These are phyloP conservation scores for Noctua pronuba DNA, from an alignment of 2,888 invertebrate genomes.

Conservation along the genomic window DNA sequence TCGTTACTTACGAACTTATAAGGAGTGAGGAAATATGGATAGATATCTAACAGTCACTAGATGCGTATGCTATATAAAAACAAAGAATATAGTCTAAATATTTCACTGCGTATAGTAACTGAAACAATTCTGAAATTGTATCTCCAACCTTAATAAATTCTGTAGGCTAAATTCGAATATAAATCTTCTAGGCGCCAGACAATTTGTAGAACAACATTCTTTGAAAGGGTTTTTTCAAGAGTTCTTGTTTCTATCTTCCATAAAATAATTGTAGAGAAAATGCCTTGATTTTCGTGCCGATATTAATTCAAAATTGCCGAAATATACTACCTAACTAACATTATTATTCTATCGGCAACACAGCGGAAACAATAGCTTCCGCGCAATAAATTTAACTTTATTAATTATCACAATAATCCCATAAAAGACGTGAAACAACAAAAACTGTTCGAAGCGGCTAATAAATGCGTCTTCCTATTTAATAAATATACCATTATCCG, in stretches of 20 bases:
- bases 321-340: conserved; percentile 23
- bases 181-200: conserved; percentile 57
- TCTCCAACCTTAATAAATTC: conserved; percentile 46
- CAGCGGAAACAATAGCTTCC: conserved; percentile 57
- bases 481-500: conserved; percentile 82
- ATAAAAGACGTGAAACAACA: conserved; percentile 63
- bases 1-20: too few relatives aligned
- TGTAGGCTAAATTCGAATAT: conserved; percentile 54
- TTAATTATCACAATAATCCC: conserved; percentile 68
- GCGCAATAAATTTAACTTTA: conserved; percentile 59
- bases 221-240: conserved; percentile 36
- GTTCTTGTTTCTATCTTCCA: conserved; percentile 8
- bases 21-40: too few relatives aligned
- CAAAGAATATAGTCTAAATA: neutral
- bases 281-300: neutral
- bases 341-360: conserved; percentile 39
- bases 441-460: conserved; percentile 68
- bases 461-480: conserved; percentile 75
- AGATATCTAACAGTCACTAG: too few relatives aligned
- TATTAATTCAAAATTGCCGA: conserved; percentile 19
- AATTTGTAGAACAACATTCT: conserved; percentile 52
- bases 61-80: neutral
- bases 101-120: conserved; percentile 4
- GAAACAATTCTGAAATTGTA: conserved; percentile 26
- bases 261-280: conserved; percentile 28